Evolutionary conservation across 2,888 invertebrate species (phyloP), one percentile per base, ranked within the genome.

Genomic region (Shargacucullia verbasci): DNA sequence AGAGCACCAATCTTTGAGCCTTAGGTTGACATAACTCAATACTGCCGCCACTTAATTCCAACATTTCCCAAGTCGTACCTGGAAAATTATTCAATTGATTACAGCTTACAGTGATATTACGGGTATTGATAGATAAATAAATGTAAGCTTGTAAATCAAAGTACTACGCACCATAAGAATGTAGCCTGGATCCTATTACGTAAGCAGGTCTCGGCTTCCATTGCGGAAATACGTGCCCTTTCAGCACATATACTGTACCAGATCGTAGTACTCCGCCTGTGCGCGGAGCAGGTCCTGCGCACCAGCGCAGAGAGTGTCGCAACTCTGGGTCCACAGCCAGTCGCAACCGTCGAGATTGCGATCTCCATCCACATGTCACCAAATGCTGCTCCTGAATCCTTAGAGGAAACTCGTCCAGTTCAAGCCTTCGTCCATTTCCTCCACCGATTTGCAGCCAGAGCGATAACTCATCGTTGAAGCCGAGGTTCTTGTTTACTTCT

Each of bases 181-280:
- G 94, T 56, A 96, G 88, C 67, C 94, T 91, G 33, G 95, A 95
- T 66, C 95, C 96, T 77, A 95, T 91, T 56, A 96, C 88, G 69
- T 95, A 94, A 33, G 95, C 91, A 29, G 94, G 92, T 67, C 96
- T 91, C 49, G 95, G 92, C 81, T 95, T 95, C 96, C 96, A 96
- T 81, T 96, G 96, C 35, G 96, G 96, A 73, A 96, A 95, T 44
- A 96, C 96, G 69, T 96, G 94, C 41, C 96, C 96, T 83, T 96
- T 96, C 46, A 96, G 85, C 41, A 96, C 94, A 70, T 95, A 90
- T 41, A 95, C 84, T 53, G 95, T 95, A 25, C 95, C 92, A 49
- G 95, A 94, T 31, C 84, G 83, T 12, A 87, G 68, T 5, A 91
- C 86, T 34, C 90, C 95, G 37, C 93, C 86, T 9, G 91, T 88